Evolutionary conservation across 2,888 invertebrate genomes (phyloP).

Genomic region (Ectemnius cavifrons): DNA sequence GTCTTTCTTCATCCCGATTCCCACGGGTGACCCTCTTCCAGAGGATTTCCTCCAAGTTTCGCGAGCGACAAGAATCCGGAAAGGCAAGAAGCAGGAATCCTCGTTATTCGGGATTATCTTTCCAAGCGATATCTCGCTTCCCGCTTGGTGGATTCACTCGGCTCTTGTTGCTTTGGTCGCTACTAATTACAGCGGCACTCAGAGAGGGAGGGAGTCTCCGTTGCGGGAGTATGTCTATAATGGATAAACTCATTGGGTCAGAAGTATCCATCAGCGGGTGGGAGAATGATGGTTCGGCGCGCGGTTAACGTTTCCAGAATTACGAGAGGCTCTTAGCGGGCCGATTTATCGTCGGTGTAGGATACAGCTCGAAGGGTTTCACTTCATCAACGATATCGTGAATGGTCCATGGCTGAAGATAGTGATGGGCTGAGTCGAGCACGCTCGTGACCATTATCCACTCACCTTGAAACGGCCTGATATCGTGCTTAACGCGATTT

Average conservation of each 20-base stretch:
- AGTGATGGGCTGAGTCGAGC: constrained; percentile 51
- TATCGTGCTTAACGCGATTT: constrained; percentile 38
- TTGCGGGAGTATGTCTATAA: constrained; percentile 5
- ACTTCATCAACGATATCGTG: constrained; percentile 59
- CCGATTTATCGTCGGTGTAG: constrained; percentile 48
- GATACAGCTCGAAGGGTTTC: constrained; percentile 45
- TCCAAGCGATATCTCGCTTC: background rate
- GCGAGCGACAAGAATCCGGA: constrained; percentile 6
- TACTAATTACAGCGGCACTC: constrained; percentile 44
- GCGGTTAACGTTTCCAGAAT: constrained; percentile 48
- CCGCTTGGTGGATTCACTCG: background rate
- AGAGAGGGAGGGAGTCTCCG: constrained; percentile 21
- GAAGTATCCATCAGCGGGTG: constrained; percentile 32
- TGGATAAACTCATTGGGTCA: constrained; percentile 29
- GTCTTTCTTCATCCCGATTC: constrained; percentile 47
- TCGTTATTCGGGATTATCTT: constrained; percentile 1
- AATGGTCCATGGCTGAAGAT: constrained; percentile 42
- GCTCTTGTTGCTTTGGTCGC: background rate
- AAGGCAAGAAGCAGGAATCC: background rate
- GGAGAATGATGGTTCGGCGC: constrained; percentile 31
- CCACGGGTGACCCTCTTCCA: constrained; percentile 16
- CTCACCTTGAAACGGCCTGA: constrained; percentile 15
- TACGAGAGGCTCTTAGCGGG: constrained; percentile 44
- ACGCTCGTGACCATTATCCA: constrained; percentile 38
- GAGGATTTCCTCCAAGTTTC: background rate